Percentiles rank a stretch among this genome's conserved stretches.
These are phyloP conservation scores for Choloepus hoffmanni DNA, from an alignment of 2,113 vertebrate genomes.

Conservation along the genomic window DNA sequence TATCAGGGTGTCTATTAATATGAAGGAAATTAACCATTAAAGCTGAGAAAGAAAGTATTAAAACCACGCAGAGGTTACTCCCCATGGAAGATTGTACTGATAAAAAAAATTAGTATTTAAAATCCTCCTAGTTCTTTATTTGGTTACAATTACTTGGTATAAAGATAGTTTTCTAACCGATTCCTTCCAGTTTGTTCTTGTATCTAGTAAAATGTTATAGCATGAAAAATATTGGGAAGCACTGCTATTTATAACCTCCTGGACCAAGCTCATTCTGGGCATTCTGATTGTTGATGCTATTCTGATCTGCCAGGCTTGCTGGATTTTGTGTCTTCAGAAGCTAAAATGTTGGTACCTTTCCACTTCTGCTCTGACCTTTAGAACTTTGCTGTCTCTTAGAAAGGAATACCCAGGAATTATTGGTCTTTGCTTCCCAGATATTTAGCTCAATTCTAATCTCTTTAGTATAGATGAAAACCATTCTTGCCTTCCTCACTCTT, in stretches of 20 bases:
- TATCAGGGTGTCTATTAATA: background rate
- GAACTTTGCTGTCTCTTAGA: background rate
- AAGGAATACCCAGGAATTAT: background rate
- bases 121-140: background rate
- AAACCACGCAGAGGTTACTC: too few relatives aligned
- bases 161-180: background rate
- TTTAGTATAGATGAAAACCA: background rate
- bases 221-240: background rate
- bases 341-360: background rate
- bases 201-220: background rate
- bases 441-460: background rate
- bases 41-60: background rate
- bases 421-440: background rate
- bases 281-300: background rate
- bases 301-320: background rate
- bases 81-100: background rate
- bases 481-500: background rate
- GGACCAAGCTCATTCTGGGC: background rate
- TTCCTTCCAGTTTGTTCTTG: background rate
- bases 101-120: background rate
- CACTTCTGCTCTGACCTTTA: background rate
- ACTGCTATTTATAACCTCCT: background rate
- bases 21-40: background rate
- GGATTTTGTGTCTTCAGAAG: background rate
- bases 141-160: background rate